These are phyloP conservation scores for Todiramphus chloris DNA, from an alignment of 2,113 vertebrate genomes.

Conservation along the genomic window DNA sequence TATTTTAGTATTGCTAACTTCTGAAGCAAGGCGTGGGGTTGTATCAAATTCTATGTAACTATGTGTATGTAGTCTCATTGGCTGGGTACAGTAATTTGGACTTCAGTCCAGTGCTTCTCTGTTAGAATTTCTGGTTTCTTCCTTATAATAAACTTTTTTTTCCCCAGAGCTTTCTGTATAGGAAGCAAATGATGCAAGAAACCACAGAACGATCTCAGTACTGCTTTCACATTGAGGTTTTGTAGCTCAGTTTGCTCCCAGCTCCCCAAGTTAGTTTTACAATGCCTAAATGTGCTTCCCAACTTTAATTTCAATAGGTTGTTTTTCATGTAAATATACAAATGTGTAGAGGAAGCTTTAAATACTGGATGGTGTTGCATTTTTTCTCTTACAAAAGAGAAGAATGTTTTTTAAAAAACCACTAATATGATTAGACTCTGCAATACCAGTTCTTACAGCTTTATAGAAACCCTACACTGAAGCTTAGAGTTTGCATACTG, in stretches of 20 bases:
- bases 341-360: not conserved
- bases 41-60: not conserved
- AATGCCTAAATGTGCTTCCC: not conserved
- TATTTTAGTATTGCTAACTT: not conserved
- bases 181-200: rapidly evolving
- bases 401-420: not conserved
- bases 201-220: not conserved
- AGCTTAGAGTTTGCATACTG: not conserved
- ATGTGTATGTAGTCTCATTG: not conserved
- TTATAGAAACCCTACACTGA: not conserved
- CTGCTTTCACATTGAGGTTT: not conserved
- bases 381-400: not conserved
- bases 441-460: not conserved
- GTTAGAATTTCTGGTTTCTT: not conserved
- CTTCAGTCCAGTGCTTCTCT: not conserved
- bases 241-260: not conserved
- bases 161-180: not conserved
- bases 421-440: not conserved
- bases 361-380: not conserved
- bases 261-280: not conserved
- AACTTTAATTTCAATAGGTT: not conserved
- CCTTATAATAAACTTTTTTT: not conserved
- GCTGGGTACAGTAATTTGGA: not conserved
- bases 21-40: not conserved
- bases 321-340: not conserved